Percentiles rank a stretch among this genome's conserved stretches.
These are phyloP conservation scores for Oopsacas minuta DNA, from an alignment of 37 sponge, comb jelly and placozoan genomes.

Conservation along the genomic window DNA sequence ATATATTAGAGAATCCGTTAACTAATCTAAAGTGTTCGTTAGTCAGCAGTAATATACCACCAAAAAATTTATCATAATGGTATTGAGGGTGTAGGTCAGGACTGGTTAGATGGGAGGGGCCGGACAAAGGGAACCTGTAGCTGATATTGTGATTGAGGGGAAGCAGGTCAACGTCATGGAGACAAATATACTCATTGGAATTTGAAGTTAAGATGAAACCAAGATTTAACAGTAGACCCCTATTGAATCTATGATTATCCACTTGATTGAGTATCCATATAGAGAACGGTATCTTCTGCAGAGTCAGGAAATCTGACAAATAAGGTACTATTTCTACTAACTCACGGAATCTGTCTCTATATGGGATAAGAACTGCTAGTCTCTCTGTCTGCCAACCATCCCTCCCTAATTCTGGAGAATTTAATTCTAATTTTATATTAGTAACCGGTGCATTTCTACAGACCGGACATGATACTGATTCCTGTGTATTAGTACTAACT, in stretches of 20 bases:
- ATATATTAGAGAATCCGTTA: constrained; percentile 74
- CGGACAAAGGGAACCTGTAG: constrained; percentile 53
- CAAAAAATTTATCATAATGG: constrained; percentile 75
- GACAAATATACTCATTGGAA: constrained; percentile 55
- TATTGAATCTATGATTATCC: constrained; percentile 74
- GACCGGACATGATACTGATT: neutral
- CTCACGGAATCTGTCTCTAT: constrained; percentile 66
- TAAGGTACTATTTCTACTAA: constrained; percentile 75
- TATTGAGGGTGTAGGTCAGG: constrained; percentile 82
- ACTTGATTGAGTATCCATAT: constrained; percentile 88
- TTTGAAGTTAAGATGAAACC: constrained; percentile 48
- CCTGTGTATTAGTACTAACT: neutral
- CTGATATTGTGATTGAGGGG: constrained; percentile 59
- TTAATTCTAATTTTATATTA: neutral
- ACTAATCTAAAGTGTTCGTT: constrained; percentile 31
- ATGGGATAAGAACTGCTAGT: constrained; percentile 76
- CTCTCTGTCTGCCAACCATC: constrained; percentile 27
- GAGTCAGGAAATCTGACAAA: constrained; percentile 55
- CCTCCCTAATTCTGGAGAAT: neutral
- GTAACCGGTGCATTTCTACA: neutral
- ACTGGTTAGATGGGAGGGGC: constrained; percentile 73
- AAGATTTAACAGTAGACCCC: constrained; percentile 62
- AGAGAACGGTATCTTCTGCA: constrained; percentile 48
- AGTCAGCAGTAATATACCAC: constrained; percentile 62
- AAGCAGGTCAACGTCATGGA: constrained; percentile 88